Evolutionary conservation across 2,113 vertebrate species (phyloP), one percentile per base, ranked within the genome.

Genomic region (Hippolais icterina): DNA sequence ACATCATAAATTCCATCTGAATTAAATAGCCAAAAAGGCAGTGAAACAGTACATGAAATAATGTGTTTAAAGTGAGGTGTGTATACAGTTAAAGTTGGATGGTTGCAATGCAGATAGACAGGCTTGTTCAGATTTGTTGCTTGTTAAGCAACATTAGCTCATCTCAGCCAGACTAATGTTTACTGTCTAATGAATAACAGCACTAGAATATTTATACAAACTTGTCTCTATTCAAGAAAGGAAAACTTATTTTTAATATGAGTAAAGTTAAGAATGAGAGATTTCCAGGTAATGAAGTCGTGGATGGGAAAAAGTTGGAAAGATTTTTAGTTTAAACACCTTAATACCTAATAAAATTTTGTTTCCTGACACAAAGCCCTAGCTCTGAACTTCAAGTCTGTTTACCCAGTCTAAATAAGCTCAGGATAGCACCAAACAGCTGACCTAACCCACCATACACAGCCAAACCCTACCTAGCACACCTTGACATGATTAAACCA

Each of bases 401-500:
- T 33, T 81, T n/a, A 25, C 5, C 9, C 15, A 33, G n/a, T 17
- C 27, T 39, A 53, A 10, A 17, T 2, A 27, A 16, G 21, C 31
- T 69, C 20, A 69, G 44, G 19, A 27, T 12, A 37, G 35, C 47
- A 50, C 23, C 13, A 47, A 65, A 72, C 10, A 44, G 7, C 15
- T 50, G 44, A 64, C 7, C 39, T 54, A 50, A 27, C 8, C 5
- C 10, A 15, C 12, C 0, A 0, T 37, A 21, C 0, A 0, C 5
- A 31, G 25, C 16, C 16, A 74, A 50, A 50, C 4, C 22, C 39
- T 54, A 29, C 75, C 35, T 14, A 13, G 39, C 16, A 59, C 33
- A 68, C n/a, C 31, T 66, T 77, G 49, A 44, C 2, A 6, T 15
- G 53, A 47, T 39, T 12, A 64, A 52, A 54, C 3, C 4, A 49